Evolutionary conservation across 1,140 invertebrate species (phyloP).

Genomic region (Littorina saxatilis): DNA sequence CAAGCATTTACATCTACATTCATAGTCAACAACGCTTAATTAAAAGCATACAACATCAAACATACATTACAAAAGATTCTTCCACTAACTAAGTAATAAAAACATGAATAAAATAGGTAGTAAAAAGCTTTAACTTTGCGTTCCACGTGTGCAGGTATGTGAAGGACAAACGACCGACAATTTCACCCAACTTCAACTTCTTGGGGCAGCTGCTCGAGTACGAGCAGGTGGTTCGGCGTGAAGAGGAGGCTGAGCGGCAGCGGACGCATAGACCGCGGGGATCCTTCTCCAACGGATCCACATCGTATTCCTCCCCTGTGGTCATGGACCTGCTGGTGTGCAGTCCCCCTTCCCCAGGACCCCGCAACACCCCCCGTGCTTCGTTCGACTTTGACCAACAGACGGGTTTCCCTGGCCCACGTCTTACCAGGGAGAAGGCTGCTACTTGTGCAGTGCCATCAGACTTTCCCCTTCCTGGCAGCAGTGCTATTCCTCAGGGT

Average conservation of each 20-base stretch:
- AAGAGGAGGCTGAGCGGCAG: conserved; percentile 47
- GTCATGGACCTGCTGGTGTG: conserved; percentile 62
- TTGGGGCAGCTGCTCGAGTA: conserved; percentile 81
- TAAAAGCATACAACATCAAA: no score
- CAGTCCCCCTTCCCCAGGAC: conserved; percentile 62
- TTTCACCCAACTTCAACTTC: conserved; percentile 90
- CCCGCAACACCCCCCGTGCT: conserved; percentile 36
- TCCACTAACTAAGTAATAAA: no score
- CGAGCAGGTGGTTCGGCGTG: conserved; percentile 74
- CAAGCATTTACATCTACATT: no score
- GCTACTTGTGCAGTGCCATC: neutral
- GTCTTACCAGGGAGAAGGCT: neutral
- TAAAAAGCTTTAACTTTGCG: no score
- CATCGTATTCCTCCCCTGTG: conserved; percentile 41
- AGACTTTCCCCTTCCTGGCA: neutral
- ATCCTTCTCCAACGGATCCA: conserved; percentile 21
- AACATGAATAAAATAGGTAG: no score
- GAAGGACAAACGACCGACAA: conserved; percentile 90
- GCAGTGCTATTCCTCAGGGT: neutral
- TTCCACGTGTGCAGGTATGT: conserved; percentile 81
- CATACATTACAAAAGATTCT: no score
- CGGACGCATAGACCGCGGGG: neutral
- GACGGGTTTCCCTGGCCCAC: neutral
- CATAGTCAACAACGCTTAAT: no score
- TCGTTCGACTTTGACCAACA: conserved; percentile 10